Evolutionary conservation across 2,888 invertebrate species (phyloP).

Genomic region (Eupelmus urozonus): DNA sequence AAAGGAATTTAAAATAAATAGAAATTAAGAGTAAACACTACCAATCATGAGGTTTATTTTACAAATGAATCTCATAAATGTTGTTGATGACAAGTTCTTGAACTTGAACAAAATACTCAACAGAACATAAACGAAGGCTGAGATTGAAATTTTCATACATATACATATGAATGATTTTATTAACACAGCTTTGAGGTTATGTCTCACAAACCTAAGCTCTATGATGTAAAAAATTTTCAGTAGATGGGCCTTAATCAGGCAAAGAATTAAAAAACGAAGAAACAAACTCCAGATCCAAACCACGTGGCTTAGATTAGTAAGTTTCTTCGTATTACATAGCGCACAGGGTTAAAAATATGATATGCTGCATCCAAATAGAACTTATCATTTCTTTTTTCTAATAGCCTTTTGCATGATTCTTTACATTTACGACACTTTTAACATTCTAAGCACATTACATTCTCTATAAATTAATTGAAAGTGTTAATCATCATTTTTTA

Average conservation of each 20-base stretch:
- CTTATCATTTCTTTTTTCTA: too few species aligned
- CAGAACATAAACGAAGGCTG: slow-evolving; percentile 36
- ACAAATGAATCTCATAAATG: slow-evolving; percentile 34
- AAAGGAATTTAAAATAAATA: slow-evolving; percentile 3
- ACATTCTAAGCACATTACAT: slow-evolving; percentile 7
- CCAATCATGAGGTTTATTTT: slow-evolving; percentile 47
- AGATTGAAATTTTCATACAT: slow-evolving; percentile 4
- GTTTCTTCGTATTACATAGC: not conserved
- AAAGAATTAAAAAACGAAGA: not conserved
- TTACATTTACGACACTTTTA: too few species aligned
- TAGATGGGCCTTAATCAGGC: not conserved
- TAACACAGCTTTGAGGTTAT: not conserved
- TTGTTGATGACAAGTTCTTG: slow-evolving; percentile 44
- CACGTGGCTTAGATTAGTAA: slow-evolving; percentile 33
- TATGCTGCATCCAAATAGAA: slow-evolving; percentile 8
- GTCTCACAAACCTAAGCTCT: slow-evolving; percentile 32
- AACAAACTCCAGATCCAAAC: not conserved
- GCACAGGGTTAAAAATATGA: slow-evolving; percentile 22
- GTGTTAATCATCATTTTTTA: too few species aligned
- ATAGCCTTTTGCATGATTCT: too few species aligned
- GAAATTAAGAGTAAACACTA: slow-evolving; percentile 29
- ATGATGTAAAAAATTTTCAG: too few species aligned
- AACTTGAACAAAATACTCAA: slow-evolving; percentile 40
- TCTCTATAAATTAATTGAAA: too few species aligned
- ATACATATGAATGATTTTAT: not conserved